phyloP scores from a whole-genome alignment of 1,140 invertebrate genomes.

The Coenobita brevimanus region DNA sequence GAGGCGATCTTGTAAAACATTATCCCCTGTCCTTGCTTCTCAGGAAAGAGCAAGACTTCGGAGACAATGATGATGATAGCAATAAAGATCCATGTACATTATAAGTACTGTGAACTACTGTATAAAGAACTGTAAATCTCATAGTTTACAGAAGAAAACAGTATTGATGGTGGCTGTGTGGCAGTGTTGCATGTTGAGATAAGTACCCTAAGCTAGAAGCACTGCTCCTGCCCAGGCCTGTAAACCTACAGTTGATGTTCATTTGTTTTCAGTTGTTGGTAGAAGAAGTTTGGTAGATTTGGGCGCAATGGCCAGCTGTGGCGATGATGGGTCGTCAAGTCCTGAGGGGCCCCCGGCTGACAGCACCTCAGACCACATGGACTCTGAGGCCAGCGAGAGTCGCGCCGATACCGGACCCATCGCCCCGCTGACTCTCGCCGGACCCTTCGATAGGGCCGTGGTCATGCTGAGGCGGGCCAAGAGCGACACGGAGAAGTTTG shows the following conservation, averaged over 20 bases:
- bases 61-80: no score
- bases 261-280: slow-evolving; percentile 52
- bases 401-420: background rate
- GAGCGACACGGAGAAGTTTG: slow-evolving; percentile 92
- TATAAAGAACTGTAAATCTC: no score
- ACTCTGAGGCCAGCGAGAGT: slow-evolving; percentile 21
- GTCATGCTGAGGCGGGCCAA: slow-evolving; percentile 83
- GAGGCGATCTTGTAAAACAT: no score
- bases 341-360: slow-evolving; percentile 31
- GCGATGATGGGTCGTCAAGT: slow-evolving; percentile 15
- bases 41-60: no score
- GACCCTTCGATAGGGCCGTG: slow-evolving; percentile 85
- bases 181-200: no score
- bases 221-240: no score
- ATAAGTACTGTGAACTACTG: no score
- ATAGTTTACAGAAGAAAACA: no score
- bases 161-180: background rate
- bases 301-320: slow-evolving; percentile 45
- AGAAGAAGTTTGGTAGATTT: slow-evolving; percentile 7
- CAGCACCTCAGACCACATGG: slow-evolving; percentile 53
- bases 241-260: background rate
- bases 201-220: no score
- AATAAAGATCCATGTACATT: no score
- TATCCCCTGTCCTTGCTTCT: no score
- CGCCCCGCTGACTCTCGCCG: background rate